Conservation (phyloP, 2,888 invertebrate species). For the Acleris holmiana region DNA sequence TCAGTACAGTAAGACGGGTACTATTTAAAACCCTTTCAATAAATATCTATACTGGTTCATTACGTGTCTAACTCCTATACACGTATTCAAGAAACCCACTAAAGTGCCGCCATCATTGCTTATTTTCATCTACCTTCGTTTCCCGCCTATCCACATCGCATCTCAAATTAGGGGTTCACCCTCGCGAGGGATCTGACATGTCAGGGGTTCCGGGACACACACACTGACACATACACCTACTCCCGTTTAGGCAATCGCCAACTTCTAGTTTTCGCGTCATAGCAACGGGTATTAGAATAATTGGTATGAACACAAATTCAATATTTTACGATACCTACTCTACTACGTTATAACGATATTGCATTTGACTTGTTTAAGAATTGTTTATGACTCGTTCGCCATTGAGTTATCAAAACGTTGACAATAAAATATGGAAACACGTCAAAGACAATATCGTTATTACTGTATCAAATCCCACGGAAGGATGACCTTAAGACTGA, state of each 20-base stretch:
- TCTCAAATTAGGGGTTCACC: constrained; percentile 32
- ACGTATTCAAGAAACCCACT: constrained; percentile 22
- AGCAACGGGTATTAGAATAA: constrained; percentile 17
- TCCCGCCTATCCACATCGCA: constrained; percentile 16
- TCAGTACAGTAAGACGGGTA: no score
- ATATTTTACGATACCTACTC: no score
- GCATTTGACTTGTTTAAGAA: no score
- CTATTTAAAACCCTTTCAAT: no score
- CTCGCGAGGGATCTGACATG: constrained; percentile 21
- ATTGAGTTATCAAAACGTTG: no score
- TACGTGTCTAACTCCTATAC: constrained; percentile 7
- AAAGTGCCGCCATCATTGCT: constrained; percentile 27
- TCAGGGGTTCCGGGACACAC: constrained; percentile 10
- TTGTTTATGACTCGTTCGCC: no score
- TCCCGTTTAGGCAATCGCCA: neutral
- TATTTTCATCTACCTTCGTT: constrained; percentile 34
- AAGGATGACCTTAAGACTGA: no score
- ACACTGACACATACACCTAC: constrained; percentile 10
- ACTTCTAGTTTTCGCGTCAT: constrained; percentile 20
- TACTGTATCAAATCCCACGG: no score
- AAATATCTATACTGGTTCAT: neutral
- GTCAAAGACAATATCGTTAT: no score
- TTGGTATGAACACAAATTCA: no score
- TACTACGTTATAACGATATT: no score
- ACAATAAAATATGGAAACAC: no score